Conservation (phyloP, 2,888 invertebrate species). For the Gasteruption jaculator region DNA sequence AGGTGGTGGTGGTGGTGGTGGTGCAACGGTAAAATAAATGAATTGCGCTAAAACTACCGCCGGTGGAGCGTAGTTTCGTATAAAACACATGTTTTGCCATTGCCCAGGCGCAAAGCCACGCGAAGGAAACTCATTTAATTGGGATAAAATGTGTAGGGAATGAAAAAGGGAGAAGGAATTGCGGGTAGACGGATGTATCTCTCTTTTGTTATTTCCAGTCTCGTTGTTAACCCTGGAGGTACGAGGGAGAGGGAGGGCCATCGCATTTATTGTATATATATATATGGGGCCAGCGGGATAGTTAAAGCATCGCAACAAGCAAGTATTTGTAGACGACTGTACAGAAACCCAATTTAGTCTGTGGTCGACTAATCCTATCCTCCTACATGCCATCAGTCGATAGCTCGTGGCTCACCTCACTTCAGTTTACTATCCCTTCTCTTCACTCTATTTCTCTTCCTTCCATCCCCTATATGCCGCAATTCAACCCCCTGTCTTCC, state of each 20-base stretch:
- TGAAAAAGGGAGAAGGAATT: too few species aligned
- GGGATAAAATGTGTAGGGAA: too few species aligned
- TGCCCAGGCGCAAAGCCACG: too few species aligned
- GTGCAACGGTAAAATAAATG: too few species aligned
- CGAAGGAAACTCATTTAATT: too few species aligned
- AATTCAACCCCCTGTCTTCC: background rate
- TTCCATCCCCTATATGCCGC: slow-evolving; percentile 13
- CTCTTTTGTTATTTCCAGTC: slow-evolving; percentile 4
- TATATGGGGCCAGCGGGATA: too few species aligned
- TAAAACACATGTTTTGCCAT: too few species aligned
- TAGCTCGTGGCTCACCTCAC: slow-evolving; percentile 38
- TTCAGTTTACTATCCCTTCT: slow-evolving; percentile 12
- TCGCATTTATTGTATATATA: slow-evolving; percentile 27
- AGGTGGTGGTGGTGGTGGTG: too few species aligned
- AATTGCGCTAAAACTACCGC: too few species aligned
- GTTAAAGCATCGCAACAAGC: too few species aligned
- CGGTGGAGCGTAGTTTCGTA: too few species aligned
- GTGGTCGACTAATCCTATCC: slow-evolving; percentile 48
- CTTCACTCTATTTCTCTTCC: slow-evolving; percentile 17
- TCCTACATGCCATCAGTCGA: slow-evolving; percentile 46
- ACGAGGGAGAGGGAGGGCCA: background rate
- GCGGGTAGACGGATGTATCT: too few species aligned
- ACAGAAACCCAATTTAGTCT: slow-evolving; percentile 50
- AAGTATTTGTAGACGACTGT: slow-evolving; percentile 45
- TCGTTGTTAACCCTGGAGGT: background rate